A percentile compares a stretch with the other conserved stretches of the same genome.
These are phyloP conservation scores for Scrobipalpa atriplicella DNA, from an alignment of 2,888 invertebrate genomes.

Conservation along the genomic window DNA sequence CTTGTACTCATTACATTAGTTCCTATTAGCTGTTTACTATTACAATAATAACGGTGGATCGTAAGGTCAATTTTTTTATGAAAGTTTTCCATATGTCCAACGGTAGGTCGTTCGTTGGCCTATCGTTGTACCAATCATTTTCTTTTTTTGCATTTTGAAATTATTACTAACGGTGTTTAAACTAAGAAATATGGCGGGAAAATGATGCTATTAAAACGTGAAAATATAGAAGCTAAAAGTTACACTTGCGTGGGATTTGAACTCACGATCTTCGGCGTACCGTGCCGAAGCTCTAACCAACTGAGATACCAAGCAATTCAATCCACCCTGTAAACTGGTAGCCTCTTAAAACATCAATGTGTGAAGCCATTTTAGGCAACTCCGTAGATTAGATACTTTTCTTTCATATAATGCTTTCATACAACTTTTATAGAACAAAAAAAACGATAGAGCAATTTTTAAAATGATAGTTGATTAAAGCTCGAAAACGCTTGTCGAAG, in stretches of 20 bases:
- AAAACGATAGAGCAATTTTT: not conserved
- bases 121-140: not conserved
- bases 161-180: not conserved
- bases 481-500: not conserved
- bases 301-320: too few species aligned
- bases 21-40: constrained; percentile 44
- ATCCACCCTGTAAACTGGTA: too few species aligned
- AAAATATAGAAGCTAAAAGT: too few species aligned
- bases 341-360: too few species aligned
- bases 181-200: not conserved
- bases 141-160: constrained; percentile 2
- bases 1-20: constrained; percentile 55
- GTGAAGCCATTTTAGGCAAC: too few species aligned
- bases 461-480: not conserved
- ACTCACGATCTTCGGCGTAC: too few species aligned
- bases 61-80: constrained; percentile 41
- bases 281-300: too few species aligned
- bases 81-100: constrained; percentile 21
- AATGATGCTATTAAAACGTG: too few species aligned
- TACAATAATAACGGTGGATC: constrained; percentile 55
- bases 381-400: too few species aligned
- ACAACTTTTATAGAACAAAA: not conserved
- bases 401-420: too few species aligned
- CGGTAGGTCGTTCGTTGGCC: constrained; percentile 24
- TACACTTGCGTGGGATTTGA: too few species aligned